Evolutionary conservation across 23 tunicate species (phyloP).

Genomic region (Phallusia fumigata): DNA sequence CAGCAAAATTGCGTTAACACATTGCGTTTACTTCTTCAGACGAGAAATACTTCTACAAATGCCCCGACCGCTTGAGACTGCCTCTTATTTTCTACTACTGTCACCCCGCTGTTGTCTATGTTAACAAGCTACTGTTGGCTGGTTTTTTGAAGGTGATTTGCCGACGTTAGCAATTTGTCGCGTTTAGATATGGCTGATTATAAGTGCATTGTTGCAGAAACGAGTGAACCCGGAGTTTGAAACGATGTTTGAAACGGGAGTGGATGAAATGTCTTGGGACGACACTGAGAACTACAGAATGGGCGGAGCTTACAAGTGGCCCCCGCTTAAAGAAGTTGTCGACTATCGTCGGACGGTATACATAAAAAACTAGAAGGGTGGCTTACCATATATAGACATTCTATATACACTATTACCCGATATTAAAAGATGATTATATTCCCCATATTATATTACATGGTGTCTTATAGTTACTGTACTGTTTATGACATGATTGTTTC

Average conservation of each 20-base stretch:
- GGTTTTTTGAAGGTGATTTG: slow-evolving; percentile 64
- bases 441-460: no score
- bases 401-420: no score
- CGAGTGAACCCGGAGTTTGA: slow-evolving; percentile 75
- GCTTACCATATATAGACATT: no score
- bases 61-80: slow-evolving; percentile 76
- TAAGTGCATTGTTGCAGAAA: slow-evolving; percentile 30
- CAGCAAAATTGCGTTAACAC: no score
- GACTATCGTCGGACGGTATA: slow-evolving; percentile 62
- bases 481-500: no score
- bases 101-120: slow-evolving; percentile 86
- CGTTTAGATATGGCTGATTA: no score
- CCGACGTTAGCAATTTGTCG: neutral
- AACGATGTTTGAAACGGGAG: slow-evolving; percentile 89
- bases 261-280: slow-evolving; percentile 97
- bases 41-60: slow-evolving; percentile 62
- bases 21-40: slow-evolving; percentile 29
- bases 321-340: slow-evolving; percentile 56
- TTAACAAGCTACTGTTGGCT: slow-evolving; percentile 74
- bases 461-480: no score
- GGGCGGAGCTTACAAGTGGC: slow-evolving; percentile 93
- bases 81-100: slow-evolving; percentile 85
- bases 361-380: no score
- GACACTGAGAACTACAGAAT: slow-evolving; percentile 90
- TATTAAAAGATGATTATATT: no score